Conservation (phyloP, 2,797 vertebrate genomes). For the Coendou prehensilis region DNA sequence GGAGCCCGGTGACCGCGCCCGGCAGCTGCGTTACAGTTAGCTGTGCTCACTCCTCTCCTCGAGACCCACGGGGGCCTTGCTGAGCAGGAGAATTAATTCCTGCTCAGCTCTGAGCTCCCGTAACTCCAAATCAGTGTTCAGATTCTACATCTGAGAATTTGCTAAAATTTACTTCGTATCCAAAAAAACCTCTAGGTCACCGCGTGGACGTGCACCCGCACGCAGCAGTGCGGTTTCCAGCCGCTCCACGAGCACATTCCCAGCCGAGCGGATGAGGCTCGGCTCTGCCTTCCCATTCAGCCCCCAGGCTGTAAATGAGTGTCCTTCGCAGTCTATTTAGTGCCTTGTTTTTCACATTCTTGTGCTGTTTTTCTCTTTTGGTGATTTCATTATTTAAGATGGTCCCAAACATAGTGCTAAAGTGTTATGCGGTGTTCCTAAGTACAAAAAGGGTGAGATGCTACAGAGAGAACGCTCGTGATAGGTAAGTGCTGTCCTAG, state of each 20-base stretch:
- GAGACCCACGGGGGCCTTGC: neutral
- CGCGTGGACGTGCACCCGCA: neutral
- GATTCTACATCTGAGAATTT: neutral
- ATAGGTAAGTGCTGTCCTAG: neutral
- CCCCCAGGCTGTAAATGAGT: neutral
- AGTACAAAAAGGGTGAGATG: neutral
- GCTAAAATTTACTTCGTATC: neutral
- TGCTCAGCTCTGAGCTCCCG: neutral
- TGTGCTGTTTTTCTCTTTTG: neutral
- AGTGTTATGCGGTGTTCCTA: neutral
- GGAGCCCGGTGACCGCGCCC: neutral
- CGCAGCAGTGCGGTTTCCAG: neutral
- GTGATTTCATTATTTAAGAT: neutral
- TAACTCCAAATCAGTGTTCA: neutral
- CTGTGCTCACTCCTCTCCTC: neutral
- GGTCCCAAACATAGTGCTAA: neutral
- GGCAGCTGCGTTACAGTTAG: neutral
- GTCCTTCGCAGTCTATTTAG: neutral
- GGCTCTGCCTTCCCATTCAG: neutral
- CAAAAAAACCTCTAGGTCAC: neutral
- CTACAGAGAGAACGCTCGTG: neutral
- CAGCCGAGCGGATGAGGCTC: neutral
- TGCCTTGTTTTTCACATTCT: neutral
- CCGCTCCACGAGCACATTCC: fast-evolving
- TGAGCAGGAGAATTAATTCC: neutral